Evolutionary conservation across 2,888 invertebrate genomes (phyloP).

Genomic region (Strigamia crassipes): DNA sequence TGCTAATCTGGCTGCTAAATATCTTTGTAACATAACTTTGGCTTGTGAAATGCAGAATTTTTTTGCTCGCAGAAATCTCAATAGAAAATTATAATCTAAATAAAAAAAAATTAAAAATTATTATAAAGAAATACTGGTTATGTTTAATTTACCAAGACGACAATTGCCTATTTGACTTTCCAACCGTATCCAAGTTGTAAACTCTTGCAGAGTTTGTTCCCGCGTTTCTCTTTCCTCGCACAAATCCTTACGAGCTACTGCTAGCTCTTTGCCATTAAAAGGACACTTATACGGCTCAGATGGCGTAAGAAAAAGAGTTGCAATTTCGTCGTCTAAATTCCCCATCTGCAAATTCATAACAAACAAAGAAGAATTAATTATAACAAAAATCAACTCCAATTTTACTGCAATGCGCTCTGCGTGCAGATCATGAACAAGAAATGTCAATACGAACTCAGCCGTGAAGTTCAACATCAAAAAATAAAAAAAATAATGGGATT

Average conservation of each 20-base stretch:
- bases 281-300: conserved; percentile 22
- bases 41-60: conserved; percentile 80
- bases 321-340: conserved; percentile 22
- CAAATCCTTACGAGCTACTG: conserved; percentile 69
- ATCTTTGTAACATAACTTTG: conserved; percentile 76
- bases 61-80: conserved; percentile 77
- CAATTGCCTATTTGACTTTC: conserved; percentile 72
- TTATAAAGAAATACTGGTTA: background rate
- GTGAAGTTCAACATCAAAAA: background rate
- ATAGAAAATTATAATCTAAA: conserved; percentile 71
- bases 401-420: conserved; percentile 16
- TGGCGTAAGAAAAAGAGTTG: background rate
- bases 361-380: background rate
- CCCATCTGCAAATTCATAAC: background rate
- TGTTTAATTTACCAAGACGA: conserved; percentile 64
- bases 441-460: conserved; percentile 20
- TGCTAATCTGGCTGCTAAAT: conserved; percentile 75
- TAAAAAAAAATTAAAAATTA: conserved; percentile 50
- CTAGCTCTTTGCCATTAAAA: conserved; percentile 39
- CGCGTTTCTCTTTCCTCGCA: conserved; percentile 71
- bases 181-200: conserved; percentile 72
- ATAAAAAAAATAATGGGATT: background rate
- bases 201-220: conserved; percentile 68
- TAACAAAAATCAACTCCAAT: background rate
- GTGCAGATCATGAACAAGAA: background rate